These are phyloP conservation scores for Acrobasis repandana DNA, from an alignment of 2,888 invertebrate species.

Conservation along the genomic window DNA sequence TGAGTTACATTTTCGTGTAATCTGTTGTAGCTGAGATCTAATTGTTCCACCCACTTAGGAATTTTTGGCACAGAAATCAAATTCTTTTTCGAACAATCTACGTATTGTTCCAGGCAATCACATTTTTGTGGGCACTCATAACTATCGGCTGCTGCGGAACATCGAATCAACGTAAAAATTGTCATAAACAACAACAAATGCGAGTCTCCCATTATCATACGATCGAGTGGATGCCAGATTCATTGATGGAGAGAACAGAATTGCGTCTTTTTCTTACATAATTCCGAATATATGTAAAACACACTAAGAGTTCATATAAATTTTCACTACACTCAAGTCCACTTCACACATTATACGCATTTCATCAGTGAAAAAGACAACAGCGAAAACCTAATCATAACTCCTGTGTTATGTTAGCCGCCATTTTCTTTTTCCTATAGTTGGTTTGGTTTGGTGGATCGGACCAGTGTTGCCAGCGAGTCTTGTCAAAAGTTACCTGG, in stretches of 20 bases:
- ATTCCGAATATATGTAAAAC: conserved; percentile 49
- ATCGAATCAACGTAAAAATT: conserved; percentile 56
- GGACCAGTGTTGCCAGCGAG: too few relatives aligned
- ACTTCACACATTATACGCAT: conserved; percentile 55
- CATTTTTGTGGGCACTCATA: conserved; percentile 87
- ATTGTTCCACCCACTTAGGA: conserved; percentile 89
- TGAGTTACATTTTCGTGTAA: conserved; percentile 67
- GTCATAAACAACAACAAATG: conserved; percentile 71
- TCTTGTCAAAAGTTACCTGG: too few relatives aligned
- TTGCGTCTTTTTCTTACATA: conserved; percentile 69
- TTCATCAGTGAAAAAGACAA: conserved; percentile 44
- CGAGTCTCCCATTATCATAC: conserved; percentile 78
- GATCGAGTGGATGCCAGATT: conserved; percentile 66
- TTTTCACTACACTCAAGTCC: conserved; percentile 50
- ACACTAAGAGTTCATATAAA: conserved; percentile 44
- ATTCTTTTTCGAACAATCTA: conserved; percentile 89
- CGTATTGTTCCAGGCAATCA: conserved; percentile 87
- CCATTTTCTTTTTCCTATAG: conserved; percentile 69
- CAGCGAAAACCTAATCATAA: conserved; percentile 59
- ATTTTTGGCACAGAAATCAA: conserved; percentile 88
- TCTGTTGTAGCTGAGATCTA: conserved; percentile 85
- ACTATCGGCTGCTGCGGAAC: conserved; percentile 59
- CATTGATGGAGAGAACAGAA: conserved; percentile 52
- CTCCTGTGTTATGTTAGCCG: conserved; percentile 61
- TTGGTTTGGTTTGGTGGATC: too few relatives aligned